A percentile compares a stretch with the other conserved stretches of the same genome.
Conservation (phyloP, 2,888 invertebrate species). For the Dolichomitus sp. region DNA sequence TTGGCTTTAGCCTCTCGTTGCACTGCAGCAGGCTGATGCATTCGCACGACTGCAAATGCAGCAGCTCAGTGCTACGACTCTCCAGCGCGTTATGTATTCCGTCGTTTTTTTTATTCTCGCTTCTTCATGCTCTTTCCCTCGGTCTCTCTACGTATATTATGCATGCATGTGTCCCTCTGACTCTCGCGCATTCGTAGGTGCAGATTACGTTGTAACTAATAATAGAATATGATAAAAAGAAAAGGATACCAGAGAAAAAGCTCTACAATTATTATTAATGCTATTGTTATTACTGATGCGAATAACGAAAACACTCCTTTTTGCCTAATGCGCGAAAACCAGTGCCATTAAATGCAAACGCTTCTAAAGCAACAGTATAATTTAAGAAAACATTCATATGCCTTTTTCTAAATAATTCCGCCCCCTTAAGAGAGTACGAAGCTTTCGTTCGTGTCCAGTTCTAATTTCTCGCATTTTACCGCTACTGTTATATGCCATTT, state of each 20-base stretch:
- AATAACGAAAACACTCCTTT: no score
- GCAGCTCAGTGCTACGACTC: constrained; percentile 52
- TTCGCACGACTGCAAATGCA: constrained; percentile 56
- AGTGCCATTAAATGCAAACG: no score
- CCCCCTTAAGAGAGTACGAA: background rate
- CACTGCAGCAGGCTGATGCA: constrained; percentile 53
- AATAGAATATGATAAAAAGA: constrained; percentile 82
- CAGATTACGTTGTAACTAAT: constrained; percentile 83
- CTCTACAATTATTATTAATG: no score
- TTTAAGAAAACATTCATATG: background rate
- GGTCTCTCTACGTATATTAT: constrained; percentile 31
- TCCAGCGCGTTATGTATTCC: constrained; percentile 58
- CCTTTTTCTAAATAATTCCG: background rate
- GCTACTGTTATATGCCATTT: background rate
- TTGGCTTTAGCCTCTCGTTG: constrained; percentile 62
- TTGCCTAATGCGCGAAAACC: no score
- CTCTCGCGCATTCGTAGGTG: constrained; percentile 73
- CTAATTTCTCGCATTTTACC: background rate
- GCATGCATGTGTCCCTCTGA: constrained; percentile 47
- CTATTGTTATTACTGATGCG: no score
- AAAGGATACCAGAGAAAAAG: no score
- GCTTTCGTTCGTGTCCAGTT: constrained; percentile 1
- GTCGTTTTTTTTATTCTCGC: constrained; percentile 44
- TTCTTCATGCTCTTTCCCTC: constrained; percentile 38
- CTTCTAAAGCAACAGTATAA: no score